phyloP scores from a whole-genome alignment of 1,140 invertebrate species.

The Micrasema minimum region DNA sequence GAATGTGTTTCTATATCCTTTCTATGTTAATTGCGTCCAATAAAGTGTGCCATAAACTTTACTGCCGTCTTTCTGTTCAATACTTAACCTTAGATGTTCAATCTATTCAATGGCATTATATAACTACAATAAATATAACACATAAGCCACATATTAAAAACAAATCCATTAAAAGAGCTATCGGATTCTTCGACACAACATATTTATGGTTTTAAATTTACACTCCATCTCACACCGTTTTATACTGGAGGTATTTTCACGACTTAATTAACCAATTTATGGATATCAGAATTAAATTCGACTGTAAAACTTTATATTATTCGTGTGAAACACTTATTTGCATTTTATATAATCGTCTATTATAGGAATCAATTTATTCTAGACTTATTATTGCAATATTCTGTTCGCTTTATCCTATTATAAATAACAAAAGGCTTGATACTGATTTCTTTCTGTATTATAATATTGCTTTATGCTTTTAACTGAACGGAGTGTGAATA shows the following conservation, averaged over 20 bases:
- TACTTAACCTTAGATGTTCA: conserved; percentile 46
- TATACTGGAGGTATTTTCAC: conserved; percentile 19
- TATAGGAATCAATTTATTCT: conserved; percentile 21
- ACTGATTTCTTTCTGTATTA: conserved; percentile 15
- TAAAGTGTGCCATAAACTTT: conserved; percentile 40
- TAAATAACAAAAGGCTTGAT: conserved; percentile 16
- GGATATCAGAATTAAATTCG: conserved; percentile 13
- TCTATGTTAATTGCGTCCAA: conserved; percentile 41
- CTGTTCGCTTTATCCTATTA: conserved; percentile 9
- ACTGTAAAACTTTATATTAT: conserved; percentile 23
- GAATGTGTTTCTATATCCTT: conserved; percentile 36
- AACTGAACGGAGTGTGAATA: conserved; percentile 20
- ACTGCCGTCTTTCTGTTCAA: conserved; percentile 38
- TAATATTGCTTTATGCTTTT: neutral
- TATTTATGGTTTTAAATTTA: conserved; percentile 39
- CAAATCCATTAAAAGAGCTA: conserved; percentile 43
- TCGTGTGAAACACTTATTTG: conserved; percentile 22
- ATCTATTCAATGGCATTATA: conserved; percentile 38
- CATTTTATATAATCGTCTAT: conserved; percentile 29
- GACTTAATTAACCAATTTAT: conserved; percentile 37
- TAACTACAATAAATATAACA: conserved; percentile 42
- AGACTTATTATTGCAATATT: conserved; percentile 12
- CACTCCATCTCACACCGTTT: conserved; percentile 14
- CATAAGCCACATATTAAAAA: conserved; percentile 45
- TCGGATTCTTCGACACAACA: conserved; percentile 33